phyloP scores from a whole-genome alignment of 2,113 vertebrate genomes.

The Sinocyclocheilus anophthalmus region DNA sequence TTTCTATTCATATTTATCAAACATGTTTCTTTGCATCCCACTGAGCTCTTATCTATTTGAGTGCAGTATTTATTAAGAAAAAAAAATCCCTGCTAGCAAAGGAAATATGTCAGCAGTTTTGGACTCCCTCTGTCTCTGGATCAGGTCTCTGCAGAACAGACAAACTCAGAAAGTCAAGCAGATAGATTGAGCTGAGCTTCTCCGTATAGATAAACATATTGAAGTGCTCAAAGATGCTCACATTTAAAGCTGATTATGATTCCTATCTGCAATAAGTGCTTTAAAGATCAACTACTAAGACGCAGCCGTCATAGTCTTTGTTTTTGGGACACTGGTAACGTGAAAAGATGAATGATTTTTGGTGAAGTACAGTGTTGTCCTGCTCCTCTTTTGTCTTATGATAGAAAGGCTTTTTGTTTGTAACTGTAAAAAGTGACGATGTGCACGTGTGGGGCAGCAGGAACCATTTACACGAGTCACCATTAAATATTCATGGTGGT shows the following conservation, averaged over 20 bases:
- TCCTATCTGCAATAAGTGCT: constrained; percentile 23
- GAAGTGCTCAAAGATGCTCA: constrained; percentile 70
- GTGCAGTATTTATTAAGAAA: constrained; percentile 65
- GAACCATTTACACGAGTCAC: not conserved
- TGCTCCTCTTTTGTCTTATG: not conserved
- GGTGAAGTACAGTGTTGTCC: not conserved
- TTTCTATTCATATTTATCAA: constrained; percentile 58
- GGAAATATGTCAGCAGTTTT: constrained; percentile 68
- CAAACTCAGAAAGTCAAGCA: constrained; percentile 70
- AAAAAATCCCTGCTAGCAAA: constrained; percentile 62
- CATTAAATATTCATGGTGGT: not conserved
- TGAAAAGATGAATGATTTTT: too few species aligned
- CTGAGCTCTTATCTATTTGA: constrained; percentile 70
- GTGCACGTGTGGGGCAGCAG: not conserved
- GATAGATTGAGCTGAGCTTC: constrained; percentile 73
- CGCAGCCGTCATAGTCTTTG: not conserved
- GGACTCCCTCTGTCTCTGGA: constrained; percentile 26
- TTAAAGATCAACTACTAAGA: constrained; percentile 58
- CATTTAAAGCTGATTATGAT: constrained; percentile 72
- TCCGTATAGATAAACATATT: constrained; percentile 78
- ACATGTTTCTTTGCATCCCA: constrained; percentile 62
- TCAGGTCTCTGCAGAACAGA: constrained; percentile 64
- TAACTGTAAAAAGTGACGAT: not conserved
- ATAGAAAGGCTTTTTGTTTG: not conserved
- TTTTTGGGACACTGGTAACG: too few species aligned